phyloP scores from a whole-genome alignment of 2,888 invertebrate genomes.

The Smittia aterrima region DNA sequence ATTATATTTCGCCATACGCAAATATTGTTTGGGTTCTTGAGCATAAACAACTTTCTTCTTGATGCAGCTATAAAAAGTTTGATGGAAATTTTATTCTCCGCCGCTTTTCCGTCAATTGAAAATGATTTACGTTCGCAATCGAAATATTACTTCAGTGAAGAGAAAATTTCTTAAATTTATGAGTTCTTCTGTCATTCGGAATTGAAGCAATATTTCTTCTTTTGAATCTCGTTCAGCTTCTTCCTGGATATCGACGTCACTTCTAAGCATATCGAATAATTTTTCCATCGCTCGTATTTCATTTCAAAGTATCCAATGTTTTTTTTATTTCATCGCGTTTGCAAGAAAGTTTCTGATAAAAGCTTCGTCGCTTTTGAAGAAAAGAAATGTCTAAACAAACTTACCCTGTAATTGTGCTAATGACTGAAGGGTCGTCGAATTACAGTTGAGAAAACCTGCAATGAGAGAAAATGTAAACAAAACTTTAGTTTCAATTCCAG shows the following conservation, averaged over 20 bases:
- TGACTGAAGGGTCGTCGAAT: constrained; percentile 36
- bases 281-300: too few species aligned
- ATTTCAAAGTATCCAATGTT: too few species aligned
- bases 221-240: too few species aligned
- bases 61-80: neutral
- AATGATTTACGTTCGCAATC: constrained; percentile 5
- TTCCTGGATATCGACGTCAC: too few species aligned
- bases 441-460: constrained; percentile 38
- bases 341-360: too few species aligned
- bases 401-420: constrained; percentile 42
- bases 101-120: constrained; percentile 3
- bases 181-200: too few species aligned
- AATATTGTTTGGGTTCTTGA: neutral
- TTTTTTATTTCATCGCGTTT: too few species aligned
- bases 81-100: constrained; percentile 22
- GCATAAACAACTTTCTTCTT: constrained; percentile 24
- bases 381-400: neutral
- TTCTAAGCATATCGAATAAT: too few species aligned
- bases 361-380: too few species aligned
- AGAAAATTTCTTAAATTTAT: neutral
- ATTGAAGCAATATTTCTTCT: too few species aligned
- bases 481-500: neutral
- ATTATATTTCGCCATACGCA: constrained; percentile 20
- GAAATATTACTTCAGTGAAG: neutral
- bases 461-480: constrained; percentile 6